Percentiles rank a stretch among this genome's conserved stretches.
phyloP scores from a whole-genome alignment of 2,797 vertebrate species.

The Xenopus petersii region DNA sequence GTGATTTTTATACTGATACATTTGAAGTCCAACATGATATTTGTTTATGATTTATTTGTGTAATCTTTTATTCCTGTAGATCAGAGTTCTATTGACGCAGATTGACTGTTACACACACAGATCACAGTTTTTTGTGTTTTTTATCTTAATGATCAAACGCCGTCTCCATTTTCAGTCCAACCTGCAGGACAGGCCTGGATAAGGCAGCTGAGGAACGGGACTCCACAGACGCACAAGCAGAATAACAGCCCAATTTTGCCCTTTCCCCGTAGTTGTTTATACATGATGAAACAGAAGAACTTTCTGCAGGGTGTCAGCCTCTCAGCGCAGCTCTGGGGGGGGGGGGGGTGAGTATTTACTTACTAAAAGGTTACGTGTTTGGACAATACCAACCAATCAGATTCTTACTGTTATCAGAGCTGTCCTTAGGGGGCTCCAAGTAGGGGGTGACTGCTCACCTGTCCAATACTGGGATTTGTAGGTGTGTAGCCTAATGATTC shows the following conservation, averaged over 20 bases:
- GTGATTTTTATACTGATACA: too few relatives aligned
- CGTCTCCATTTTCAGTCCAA: constrained; percentile 18
- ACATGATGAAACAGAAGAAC: not conserved
- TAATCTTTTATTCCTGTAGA: constrained; percentile 23
- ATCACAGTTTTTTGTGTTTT: constrained; percentile 26
- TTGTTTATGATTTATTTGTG: not conserved
- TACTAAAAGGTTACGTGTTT: not conserved
- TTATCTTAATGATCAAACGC: not conserved
- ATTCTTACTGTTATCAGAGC: not conserved
- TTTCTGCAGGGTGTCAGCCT: not conserved
- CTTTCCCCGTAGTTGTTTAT: not conserved
- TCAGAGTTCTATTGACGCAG: constrained; percentile 29
- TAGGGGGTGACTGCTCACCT: too few relatives aligned
- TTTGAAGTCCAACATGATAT: too few relatives aligned
- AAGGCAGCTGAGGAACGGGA: constrained; percentile 18
- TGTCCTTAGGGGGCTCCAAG: not conserved
- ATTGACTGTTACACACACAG: constrained; percentile 34
- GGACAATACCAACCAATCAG: not conserved
- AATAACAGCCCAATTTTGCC: not conserved
- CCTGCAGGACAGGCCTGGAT: constrained; percentile 12
- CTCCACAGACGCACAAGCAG: not conserved
- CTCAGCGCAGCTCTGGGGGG: too few relatives aligned
- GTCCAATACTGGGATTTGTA: too few relatives aligned
- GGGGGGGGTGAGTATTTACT: too few relatives aligned
- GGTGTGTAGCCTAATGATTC: too few relatives aligned